phyloP scores from a whole-genome alignment of 1,140 invertebrate genomes.

The Lordiphosa mommai region DNA sequence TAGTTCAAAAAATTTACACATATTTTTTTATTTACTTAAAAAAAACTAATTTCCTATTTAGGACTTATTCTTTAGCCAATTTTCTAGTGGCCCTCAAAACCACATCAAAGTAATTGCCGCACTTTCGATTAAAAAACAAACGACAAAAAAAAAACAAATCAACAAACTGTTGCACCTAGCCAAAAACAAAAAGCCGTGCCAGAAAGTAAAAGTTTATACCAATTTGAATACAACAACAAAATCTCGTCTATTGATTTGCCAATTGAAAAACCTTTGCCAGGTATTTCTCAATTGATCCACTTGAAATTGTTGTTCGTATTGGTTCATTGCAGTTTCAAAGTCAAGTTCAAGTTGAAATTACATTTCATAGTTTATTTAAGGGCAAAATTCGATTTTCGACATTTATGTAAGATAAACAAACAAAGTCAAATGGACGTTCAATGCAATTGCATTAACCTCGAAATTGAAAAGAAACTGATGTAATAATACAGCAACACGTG shows the following conservation, averaged over 20 bases:
- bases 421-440: constrained; percentile 45
- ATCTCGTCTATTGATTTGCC: constrained; percentile 41
- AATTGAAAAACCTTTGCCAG: constrained; percentile 55
- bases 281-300: constrained; percentile 51
- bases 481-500: constrained; percentile 7
- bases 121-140: constrained; percentile 17
- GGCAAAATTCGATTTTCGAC: constrained; percentile 15
- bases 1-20: too few relatives aligned
- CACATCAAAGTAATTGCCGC: constrained; percentile 38
- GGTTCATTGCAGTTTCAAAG: constrained; percentile 27
- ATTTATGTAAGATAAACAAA: constrained; percentile 53
- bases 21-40: too few relatives aligned
- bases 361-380: constrained; percentile 38
- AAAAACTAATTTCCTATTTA: background rate
- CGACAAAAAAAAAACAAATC: constrained; percentile 21
- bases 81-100: constrained; percentile 9
- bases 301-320: constrained; percentile 14
- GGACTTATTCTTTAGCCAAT: constrained; percentile 5
- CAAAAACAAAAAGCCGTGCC: constrained; percentile 44
- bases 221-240: constrained; percentile 16
- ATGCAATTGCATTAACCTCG: constrained; percentile 44
- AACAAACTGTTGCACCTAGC: constrained; percentile 14
- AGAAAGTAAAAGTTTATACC: constrained; percentile 67
- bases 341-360: constrained; percentile 67
- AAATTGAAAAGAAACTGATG: constrained; percentile 19